Conservation (phyloP, 2,113 vertebrate genomes). For the Ploceus nigricollis region DNA sequence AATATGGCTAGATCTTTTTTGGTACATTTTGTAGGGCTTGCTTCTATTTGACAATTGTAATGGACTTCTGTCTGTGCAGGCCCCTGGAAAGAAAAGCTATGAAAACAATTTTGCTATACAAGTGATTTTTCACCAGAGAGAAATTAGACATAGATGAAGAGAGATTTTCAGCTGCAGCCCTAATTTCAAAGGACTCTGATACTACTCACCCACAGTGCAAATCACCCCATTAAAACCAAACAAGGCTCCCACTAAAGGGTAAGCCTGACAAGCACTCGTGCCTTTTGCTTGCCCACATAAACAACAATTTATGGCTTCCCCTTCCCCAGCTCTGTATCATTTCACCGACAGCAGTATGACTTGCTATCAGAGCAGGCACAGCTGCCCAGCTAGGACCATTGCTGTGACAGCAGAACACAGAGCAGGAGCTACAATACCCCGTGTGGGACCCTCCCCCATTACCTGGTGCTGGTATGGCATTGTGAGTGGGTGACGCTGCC, state of each 20-base stretch:
- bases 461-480: conserved; percentile 88
- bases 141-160: neutral
- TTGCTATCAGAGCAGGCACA: neutral
- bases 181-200: neutral
- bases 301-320: neutral
- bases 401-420: neutral
- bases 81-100: neutral
- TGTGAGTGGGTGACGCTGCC: conserved; percentile 91
- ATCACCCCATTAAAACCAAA: neutral
- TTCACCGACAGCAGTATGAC: neutral
- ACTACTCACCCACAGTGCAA: neutral
- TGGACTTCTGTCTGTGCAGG: neutral
- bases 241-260: neutral
- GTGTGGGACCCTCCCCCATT: conserved; percentile 26
- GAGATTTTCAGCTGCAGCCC: neutral
- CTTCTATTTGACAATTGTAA: neutral
- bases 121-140: neutral
- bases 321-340: neutral
- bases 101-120: neutral
- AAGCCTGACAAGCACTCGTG: neutral
- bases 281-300: neutral
- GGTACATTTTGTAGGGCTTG: neutral
- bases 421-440: neutral
- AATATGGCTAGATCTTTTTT: neutral
- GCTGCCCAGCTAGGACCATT: neutral